A percentile compares a stretch with the other conserved stretches of the same genome.
These are phyloP conservation scores for Manis crassicaudata DNA, from an alignment of 2,797 vertebrate genomes.

Conservation along the genomic window DNA sequence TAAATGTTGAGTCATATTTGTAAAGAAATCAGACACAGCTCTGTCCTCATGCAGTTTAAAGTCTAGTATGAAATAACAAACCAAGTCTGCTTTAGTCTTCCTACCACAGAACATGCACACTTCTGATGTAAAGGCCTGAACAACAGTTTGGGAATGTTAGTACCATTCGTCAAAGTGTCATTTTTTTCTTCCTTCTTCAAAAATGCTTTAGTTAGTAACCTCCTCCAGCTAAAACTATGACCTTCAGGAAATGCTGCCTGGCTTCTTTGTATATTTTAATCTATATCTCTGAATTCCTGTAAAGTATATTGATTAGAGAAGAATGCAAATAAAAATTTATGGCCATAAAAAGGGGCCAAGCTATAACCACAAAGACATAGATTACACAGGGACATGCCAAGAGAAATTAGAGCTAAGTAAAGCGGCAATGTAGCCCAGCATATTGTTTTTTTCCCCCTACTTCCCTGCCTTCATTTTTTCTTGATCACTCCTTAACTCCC, in stretches of 20 bases:
- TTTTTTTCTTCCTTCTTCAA: neutral
- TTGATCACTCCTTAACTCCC: neutral
- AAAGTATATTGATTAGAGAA: neutral
- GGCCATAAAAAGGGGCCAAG: neutral
- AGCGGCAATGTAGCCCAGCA: neutral
- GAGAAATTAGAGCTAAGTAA: neutral
- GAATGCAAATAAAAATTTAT: slow-evolving; percentile 18
- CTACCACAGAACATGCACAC: neutral
- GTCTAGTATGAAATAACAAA: neutral
- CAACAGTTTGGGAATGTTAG: neutral
- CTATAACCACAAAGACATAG: neutral
- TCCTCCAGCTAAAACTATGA: slow-evolving; percentile 13
- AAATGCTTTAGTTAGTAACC: neutral
- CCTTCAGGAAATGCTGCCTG: neutral
- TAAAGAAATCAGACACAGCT: neutral
- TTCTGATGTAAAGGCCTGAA: neutral
- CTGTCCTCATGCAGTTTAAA: neutral
- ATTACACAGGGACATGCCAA: neutral
- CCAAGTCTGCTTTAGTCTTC: neutral
- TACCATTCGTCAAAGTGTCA: neutral
- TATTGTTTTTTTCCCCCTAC: neutral
- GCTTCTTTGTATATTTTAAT: neutral
- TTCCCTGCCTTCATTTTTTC: neutral
- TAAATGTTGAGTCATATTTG: neutral
- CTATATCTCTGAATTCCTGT: neutral